phyloP scores from a whole-genome alignment of 2,113 vertebrate species.

The Amphiprion ocellaris region DNA sequence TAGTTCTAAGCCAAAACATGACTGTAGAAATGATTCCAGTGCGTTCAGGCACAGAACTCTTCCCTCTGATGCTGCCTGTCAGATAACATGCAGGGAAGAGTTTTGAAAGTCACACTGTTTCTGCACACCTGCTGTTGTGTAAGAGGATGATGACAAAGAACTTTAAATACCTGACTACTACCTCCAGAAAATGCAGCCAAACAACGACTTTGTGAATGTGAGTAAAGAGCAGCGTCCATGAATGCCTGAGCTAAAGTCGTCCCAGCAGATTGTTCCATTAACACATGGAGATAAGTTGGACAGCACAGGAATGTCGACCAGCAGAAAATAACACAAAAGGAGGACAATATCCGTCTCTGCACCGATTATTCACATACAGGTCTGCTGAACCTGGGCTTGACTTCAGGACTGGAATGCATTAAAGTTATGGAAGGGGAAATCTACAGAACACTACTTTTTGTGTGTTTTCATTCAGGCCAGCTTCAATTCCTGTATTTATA shows the following conservation, averaged over 20 bases:
- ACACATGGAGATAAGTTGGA: too few species aligned
- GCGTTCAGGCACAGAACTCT: constrained; percentile 22
- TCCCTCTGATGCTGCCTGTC: constrained; percentile 32
- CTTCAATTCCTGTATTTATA: constrained; percentile 43
- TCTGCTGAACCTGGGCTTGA: neutral
- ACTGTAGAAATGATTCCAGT: constrained; percentile 18
- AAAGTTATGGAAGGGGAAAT: constrained; percentile 6
- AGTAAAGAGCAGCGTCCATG: too few species aligned
- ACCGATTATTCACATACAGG: neutral
- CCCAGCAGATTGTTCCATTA: too few species aligned
- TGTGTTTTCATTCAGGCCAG: neutral
- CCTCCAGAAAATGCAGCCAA: too few species aligned
- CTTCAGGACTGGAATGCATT: constrained; percentile 7
- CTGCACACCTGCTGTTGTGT: too few species aligned
- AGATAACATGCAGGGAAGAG: constrained; percentile 33
- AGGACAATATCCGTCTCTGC: neutral
- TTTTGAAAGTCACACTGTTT: neutral
- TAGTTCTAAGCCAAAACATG: constrained; percentile 40
- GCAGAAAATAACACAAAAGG: too few species aligned
- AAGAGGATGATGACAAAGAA: too few species aligned
- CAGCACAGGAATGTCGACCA: too few species aligned
- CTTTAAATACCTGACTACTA: too few species aligned
- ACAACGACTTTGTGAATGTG: too few species aligned
- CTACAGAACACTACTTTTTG: constrained; percentile 1
- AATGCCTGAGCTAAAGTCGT: too few species aligned